Conservation (phyloP, 2,888 invertebrate species). For the Ctena decussata region DNA sequence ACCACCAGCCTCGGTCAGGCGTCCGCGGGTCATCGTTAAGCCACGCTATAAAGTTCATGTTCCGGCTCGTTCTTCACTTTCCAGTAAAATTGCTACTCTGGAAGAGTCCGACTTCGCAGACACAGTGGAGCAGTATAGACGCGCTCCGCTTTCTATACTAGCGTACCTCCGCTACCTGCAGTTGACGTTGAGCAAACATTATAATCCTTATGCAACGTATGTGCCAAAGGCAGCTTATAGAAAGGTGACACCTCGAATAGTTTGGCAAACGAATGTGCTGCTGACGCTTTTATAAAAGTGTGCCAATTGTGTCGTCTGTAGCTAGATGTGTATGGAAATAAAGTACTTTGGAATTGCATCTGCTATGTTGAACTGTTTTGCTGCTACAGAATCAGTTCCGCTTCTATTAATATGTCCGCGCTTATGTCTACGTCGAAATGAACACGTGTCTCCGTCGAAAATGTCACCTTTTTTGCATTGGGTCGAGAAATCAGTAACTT, state of each 20-base stretch:
- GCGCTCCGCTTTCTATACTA: conserved; percentile 66
- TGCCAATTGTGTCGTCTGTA: conserved; percentile 2
- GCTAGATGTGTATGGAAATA: neutral
- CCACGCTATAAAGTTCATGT: conserved; percentile 55
- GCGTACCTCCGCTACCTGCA: conserved; percentile 67
- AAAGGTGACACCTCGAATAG: conserved; percentile 54
- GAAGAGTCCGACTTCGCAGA: neutral
- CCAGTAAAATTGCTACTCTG: neutral
- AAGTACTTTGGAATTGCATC: neutral
- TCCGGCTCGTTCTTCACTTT: conserved; percentile 1
- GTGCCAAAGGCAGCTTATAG: conserved; percentile 56
- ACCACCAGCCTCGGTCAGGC: conserved; percentile 67
- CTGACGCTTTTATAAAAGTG: neutral
- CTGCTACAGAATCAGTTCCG: conserved; percentile 13
- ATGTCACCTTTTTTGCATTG: neutral
- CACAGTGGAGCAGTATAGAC: conserved; percentile 52
- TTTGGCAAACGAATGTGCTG: conserved; percentile 7
- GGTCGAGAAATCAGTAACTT: neutral
- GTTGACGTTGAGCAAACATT: conserved; percentile 40
- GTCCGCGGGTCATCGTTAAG: conserved; percentile 43
- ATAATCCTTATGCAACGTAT: conserved; percentile 39
- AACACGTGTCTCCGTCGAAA: conserved; percentile 4
- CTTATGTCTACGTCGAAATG: neutral
- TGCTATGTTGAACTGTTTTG: conserved; percentile 14
- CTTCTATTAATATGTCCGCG: neutral